Conservation (phyloP, 2,797 vertebrate genomes). For the Rousettus madagascariensis region DNA sequence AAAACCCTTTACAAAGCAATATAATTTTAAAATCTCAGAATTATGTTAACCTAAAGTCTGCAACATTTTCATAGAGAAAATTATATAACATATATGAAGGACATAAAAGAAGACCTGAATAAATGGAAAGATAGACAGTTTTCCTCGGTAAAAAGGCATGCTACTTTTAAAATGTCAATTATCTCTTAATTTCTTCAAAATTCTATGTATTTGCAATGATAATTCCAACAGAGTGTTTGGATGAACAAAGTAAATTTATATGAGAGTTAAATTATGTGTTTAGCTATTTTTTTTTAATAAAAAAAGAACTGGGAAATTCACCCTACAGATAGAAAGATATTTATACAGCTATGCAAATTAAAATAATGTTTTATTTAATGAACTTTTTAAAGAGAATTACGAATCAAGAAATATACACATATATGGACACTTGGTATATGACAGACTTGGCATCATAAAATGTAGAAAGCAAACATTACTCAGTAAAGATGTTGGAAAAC, state of each 20-base stretch:
- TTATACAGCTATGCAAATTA: neutral
- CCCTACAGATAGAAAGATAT: neutral
- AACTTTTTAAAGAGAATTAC: neutral
- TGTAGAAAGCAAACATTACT: neutral
- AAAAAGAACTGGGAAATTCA: neutral
- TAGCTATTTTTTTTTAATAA: neutral
- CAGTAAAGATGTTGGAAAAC: neutral
- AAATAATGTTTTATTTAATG: neutral
- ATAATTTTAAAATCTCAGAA: neutral
- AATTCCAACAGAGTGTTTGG: neutral
- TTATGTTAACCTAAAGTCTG: neutral
- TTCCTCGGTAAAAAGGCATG: neutral
- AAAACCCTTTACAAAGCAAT: neutral
- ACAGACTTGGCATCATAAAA: neutral
- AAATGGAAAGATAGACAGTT: neutral
- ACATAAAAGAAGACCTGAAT: neutral
- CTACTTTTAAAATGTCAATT: neutral
- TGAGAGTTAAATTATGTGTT: neutral
- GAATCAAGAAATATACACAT: neutral
- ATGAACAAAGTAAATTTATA: slow-evolving; percentile 8
- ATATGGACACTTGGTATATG: neutral
- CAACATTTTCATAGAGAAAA: slow-evolving; percentile 16
- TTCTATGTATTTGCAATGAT: neutral
- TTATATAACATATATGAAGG: neutral
- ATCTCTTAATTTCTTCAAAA: slow-evolving; percentile 32